Conservation (phyloP, 2,797 vertebrate species). For the Platalea minor region DNA sequence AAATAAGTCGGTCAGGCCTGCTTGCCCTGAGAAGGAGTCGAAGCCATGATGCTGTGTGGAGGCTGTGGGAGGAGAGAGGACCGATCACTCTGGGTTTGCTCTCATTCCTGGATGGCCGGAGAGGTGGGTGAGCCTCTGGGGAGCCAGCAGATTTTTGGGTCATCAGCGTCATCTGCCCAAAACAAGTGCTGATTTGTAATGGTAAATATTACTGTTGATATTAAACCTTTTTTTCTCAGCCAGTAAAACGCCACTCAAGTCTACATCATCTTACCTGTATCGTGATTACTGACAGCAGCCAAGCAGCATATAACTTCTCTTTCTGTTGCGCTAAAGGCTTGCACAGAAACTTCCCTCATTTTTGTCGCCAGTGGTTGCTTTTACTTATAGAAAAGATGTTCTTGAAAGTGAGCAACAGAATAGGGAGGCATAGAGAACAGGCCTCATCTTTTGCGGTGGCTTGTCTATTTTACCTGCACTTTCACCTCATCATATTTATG, state of each 20-base stretch:
- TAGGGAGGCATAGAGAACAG: not conserved
- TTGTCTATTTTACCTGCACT: not conserved
- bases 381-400: not conserved
- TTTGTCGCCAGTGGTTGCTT: not conserved
- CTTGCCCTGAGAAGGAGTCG: not conserved
- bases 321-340: not conserved
- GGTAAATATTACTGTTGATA: not conserved
- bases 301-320: not conserved
- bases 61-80: not conserved
- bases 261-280: not conserved
- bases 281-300: not conserved
- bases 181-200: not conserved
- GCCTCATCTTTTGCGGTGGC: not conserved
- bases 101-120: not conserved
- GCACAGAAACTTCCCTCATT: not conserved
- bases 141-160: not conserved
- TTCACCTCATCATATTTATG: not conserved
- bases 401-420: not conserved
- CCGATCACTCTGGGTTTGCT: not conserved
- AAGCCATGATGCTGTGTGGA: not conserved
- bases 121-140: not conserved
- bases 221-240: not conserved
- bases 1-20: not conserved
- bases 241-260: not conserved
- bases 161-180: not conserved